These are phyloP conservation scores for Mesorhabditis spiculigera DNA, from an alignment of 2,888 invertebrate species.

Conservation along the genomic window DNA sequence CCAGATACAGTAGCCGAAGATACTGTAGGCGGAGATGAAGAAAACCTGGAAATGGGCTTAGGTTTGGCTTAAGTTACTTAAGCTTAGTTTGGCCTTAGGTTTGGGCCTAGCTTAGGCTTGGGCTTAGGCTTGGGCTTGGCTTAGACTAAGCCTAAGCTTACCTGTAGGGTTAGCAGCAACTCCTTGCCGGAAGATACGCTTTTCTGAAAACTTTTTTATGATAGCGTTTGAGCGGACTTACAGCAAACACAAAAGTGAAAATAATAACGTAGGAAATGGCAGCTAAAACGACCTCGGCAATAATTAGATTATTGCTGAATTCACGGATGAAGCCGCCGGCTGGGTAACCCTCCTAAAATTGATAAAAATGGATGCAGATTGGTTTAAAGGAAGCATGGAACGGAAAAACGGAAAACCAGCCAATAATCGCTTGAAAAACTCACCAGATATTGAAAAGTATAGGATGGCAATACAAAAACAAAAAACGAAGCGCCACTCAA, in stretches of 20 bases:
- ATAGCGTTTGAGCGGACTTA: no score
- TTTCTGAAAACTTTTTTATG: no score
- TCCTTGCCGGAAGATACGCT: not conserved
- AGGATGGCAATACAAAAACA: not conserved
- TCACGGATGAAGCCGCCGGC: not conserved
- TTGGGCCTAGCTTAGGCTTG: no score
- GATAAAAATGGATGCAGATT: not conserved
- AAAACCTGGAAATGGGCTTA: not conserved
- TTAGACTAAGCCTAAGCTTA: not conserved
- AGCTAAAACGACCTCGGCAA: not conserved
- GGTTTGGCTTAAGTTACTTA: no score
- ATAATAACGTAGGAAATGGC: not conserved
- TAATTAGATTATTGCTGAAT: not conserved
- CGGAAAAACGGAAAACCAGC: not conserved
- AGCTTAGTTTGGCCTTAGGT: no score
- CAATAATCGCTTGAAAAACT: no score
- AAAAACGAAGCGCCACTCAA: not conserved
- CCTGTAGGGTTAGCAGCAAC: not conserved
- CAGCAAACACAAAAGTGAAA: not conserved
- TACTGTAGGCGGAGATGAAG: not conserved
- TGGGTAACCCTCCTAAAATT: not conserved
- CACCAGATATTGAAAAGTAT: not conserved
- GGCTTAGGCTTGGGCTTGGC: no score
- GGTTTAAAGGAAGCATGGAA: not conserved
- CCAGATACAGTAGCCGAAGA: slow-evolving; percentile 6